Evolutionary conservation across 2,113 vertebrate species (phyloP), one percentile per base, ranked within the genome.

Genomic region (Microcebus ravelobensis): DNA sequence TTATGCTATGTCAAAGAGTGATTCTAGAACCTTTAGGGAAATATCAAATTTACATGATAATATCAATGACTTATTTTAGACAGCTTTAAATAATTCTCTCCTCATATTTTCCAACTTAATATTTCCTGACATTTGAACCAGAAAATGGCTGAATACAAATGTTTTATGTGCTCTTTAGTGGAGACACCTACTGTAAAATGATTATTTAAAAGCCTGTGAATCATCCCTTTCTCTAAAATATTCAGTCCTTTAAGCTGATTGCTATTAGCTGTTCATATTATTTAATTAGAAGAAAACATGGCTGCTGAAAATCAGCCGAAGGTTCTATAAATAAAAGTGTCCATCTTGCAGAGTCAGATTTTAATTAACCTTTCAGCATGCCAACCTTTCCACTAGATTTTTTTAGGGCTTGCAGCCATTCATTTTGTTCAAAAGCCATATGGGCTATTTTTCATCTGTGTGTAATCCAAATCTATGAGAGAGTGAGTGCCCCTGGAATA

Each of bases 251-350:
- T 94, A 94, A 96, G 90, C 93, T 98, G 94, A 97, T 98, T 98
- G 96, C 97, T 98, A 98, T 97, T 98, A 98, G 97, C 96, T 97
- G 50, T 90, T 97, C 96, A 89, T 96, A 94, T 96, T 97, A 97
- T 97, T 98, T 97, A 98, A 98, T 96, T 97, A 88, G 71, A 91
- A 91, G 70, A 94, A 98, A 96, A 96, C 96, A 96, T 31, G 96
- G n/a, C 34, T 96, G 95, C 91, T 97, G 67, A 97, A 98, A 98
- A 97, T 98, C 90, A 98, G 87, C 45, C 23, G 10, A 97, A 80
- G 96, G 68, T 97, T 98, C 95, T 97, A 97, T 97, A 97, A 95
- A 97, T 97, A 97, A 98, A 98, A 36, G 13, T 97, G 45, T 95
- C 87, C 87, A 81, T 96, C 71, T 59, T 93, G 42, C 87, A 96